These are phyloP conservation scores for Saimiri boliviensis DNA, from an alignment of 2,113 vertebrate genomes.

Conservation along the genomic window DNA sequence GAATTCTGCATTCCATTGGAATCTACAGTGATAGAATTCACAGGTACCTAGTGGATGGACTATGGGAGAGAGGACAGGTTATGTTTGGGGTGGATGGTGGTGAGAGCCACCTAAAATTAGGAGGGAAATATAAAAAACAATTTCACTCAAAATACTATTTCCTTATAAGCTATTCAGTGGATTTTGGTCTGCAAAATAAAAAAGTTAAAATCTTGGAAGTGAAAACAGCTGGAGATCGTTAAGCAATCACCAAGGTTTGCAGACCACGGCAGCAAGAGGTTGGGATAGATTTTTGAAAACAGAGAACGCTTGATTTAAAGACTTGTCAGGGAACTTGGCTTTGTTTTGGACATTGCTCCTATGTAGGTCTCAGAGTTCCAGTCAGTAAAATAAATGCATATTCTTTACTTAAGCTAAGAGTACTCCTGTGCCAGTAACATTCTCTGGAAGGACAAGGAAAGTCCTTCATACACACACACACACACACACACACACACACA, in stretches of 20 bases:
- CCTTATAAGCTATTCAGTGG: neutral
- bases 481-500: too few species aligned
- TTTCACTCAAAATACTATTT: conserved; percentile 17
- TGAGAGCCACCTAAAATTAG: neutral
- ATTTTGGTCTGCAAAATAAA: conserved; percentile 34
- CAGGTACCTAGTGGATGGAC: neutral
- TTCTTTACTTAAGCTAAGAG: conserved; percentile 19
- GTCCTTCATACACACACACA: neutral
- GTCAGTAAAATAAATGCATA: conserved; percentile 28
- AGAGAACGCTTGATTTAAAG: conserved; percentile 48
- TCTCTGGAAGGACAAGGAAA: neutral
- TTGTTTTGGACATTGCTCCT: conserved; percentile 1
- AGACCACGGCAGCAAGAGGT: neutral
- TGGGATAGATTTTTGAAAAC: neutral
- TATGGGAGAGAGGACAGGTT: neutral
- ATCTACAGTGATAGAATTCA: neutral
- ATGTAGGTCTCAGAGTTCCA: neutral
- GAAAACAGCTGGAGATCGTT: conserved; percentile 50
- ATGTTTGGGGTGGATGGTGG: neutral
- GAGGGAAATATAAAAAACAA: neutral
- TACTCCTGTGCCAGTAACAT: neutral
- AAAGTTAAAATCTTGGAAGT: conserved; percentile 9
- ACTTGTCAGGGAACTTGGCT: conserved; percentile 50
- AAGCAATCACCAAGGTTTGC: conserved; percentile 22
- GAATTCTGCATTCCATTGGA: neutral